These are phyloP conservation scores for Notodonta dromedarius DNA, from an alignment of 2,888 invertebrate genomes.

Conservation along the genomic window DNA sequence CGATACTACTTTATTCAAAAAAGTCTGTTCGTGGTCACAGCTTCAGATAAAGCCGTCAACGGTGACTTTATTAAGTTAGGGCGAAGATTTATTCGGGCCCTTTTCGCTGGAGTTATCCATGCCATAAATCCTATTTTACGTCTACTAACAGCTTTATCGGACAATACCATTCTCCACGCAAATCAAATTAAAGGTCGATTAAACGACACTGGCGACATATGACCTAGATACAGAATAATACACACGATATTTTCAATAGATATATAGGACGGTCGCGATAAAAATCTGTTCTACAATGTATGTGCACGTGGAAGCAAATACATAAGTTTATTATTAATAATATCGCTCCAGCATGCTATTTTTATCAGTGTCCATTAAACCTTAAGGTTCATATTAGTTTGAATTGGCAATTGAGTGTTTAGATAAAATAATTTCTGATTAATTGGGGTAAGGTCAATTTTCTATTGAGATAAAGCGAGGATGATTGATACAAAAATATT, in stretches of 20 bases:
- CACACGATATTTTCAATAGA: conserved; percentile 30
- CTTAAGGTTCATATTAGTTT: conserved; percentile 26
- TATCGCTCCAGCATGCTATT: conserved; percentile 19
- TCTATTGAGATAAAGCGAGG: background rate
- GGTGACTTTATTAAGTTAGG: conserved; percentile 75
- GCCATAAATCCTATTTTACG: conserved; percentile 74
- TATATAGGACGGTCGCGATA: conserved; percentile 33
- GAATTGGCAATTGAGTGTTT: background rate
- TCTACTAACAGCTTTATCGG: conserved; percentile 75
- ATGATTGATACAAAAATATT: background rate
- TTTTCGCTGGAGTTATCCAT: conserved; percentile 73
- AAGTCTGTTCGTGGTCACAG: conserved; percentile 58
- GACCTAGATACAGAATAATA: conserved; percentile 52
- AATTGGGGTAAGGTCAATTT: conserved; percentile 4
- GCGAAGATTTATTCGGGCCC: conserved; percentile 74
- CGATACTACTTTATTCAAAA: conserved; percentile 60
- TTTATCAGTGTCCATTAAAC: conserved; percentile 15
- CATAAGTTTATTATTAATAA: background rate
- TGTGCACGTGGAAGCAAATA: conserved; percentile 22
- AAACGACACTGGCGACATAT: conserved; percentile 54
- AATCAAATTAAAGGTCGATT: conserved; percentile 77
- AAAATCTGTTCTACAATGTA: conserved; percentile 25
- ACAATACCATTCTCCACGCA: conserved; percentile 64
- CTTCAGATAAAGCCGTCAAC: conserved; percentile 73
- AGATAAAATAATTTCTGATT: background rate